These are phyloP conservation scores for Castor canadensis DNA, from an alignment of 2,113 vertebrate genomes.

Conservation along the genomic window DNA sequence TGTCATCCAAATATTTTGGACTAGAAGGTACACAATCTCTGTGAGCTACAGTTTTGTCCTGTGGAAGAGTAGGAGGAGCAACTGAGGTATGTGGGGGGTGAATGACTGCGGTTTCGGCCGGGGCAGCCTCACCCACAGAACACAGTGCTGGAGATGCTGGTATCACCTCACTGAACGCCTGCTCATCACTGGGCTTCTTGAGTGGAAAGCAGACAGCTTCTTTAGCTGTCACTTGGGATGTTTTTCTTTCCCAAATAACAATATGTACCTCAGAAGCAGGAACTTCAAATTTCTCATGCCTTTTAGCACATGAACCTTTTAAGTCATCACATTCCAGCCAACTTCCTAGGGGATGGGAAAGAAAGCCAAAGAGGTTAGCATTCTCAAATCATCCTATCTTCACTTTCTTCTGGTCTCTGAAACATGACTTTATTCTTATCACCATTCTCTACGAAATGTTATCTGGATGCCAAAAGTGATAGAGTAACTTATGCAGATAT, in stretches of 20 bases:
- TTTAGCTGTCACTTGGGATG: conserved; percentile 42
- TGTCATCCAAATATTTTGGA: conserved; percentile 81
- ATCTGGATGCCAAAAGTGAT: not conserved
- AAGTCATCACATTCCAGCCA: conserved; percentile 96
- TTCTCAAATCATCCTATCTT: not conserved
- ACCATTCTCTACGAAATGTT: not conserved
- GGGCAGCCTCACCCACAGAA: not conserved
- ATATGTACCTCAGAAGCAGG: conserved; percentile 90
- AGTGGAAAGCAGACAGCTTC: conserved; percentile 3
- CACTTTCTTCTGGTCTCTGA: not conserved
- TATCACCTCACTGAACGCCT: not conserved
- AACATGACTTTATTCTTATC: not conserved
- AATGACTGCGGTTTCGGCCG: not conserved
- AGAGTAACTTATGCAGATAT: not conserved
- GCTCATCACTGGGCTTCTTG: conserved; percentile 21
- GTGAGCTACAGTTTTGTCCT: not conserved
- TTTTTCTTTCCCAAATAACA: conserved; percentile 91
- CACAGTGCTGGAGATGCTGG: not conserved
- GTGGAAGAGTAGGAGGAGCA: conserved; percentile 50
- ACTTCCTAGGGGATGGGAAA: conserved; percentile 84
- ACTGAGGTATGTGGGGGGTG: not conserved
- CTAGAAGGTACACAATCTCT: conserved; percentile 73
- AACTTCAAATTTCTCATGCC: conserved; percentile 82
- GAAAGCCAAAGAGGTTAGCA: conserved; percentile 53
- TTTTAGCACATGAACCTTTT: conserved; percentile 86